phyloP scores from a whole-genome alignment of 1,140 invertebrate species.

The Acarapis woodi region DNA sequence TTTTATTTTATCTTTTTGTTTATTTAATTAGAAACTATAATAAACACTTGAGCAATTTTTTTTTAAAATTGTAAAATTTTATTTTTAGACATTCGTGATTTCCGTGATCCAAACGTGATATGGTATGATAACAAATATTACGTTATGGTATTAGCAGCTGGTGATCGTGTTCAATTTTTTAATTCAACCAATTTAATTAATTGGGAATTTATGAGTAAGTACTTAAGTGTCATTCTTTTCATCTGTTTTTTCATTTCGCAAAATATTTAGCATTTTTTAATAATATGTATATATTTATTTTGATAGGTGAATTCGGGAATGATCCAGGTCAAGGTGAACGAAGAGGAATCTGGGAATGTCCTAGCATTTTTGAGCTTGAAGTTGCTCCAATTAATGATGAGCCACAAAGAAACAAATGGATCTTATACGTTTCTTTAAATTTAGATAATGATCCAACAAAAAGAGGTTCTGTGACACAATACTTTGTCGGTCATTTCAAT shows the following conservation, averaged over 20 bases:
- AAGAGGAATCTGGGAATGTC: constrained; percentile 6
- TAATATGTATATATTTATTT: too few species aligned
- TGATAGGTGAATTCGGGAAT: constrained; percentile 1
- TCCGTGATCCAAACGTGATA: constrained; percentile 5
- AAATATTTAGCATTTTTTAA: too few species aligned
- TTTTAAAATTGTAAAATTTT: too few species aligned
- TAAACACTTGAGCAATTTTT: too few species aligned
- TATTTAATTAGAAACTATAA: too few species aligned
- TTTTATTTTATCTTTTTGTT: too few species aligned
- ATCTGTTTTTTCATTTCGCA: too few species aligned
- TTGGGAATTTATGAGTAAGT: constrained; percentile 1
- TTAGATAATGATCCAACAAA: not conserved
- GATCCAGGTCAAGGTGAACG: not conserved
- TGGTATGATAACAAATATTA: constrained; percentile 1
- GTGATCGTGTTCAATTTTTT: constrained; percentile 3
- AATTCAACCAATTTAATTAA: constrained; percentile 3
- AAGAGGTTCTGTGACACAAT: constrained; percentile 3
- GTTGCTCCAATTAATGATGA: not conserved
- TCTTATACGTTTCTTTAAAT: not conserved
- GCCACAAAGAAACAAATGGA: not conserved
- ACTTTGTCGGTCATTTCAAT: constrained; percentile 7
- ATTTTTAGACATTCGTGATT: not conserved
- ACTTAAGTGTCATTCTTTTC: too few species aligned
- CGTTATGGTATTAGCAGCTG: constrained; percentile 5
- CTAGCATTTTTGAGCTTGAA: not conserved